Conservation (phyloP, 2,888 invertebrate genomes). For the Parascotia fuliginaria region DNA sequence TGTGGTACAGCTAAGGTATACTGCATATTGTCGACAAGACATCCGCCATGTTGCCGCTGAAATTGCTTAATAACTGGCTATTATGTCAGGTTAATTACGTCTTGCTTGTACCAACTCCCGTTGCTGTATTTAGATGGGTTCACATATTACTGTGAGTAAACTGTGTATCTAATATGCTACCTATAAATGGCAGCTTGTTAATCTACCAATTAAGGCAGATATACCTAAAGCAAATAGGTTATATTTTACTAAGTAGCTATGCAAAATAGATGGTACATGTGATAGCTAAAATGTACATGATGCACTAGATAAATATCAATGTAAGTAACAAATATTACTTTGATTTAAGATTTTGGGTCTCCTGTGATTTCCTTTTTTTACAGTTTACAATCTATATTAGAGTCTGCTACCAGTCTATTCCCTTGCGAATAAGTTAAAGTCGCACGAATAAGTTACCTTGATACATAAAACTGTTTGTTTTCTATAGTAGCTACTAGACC, state of each 20-base stretch:
- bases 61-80: constrained; percentile 79
- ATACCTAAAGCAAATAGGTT: not conserved
- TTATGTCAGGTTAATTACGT: constrained; percentile 77
- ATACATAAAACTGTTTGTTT: too few relatives aligned
- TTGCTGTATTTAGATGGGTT: constrained; percentile 14
- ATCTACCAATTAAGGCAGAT: not conserved
- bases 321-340: too few relatives aligned
- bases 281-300: too few relatives aligned
- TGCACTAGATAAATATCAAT: too few relatives aligned
- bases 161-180: not conserved
- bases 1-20: constrained; percentile 28
- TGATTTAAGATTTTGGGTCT: too few relatives aligned
- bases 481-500: too few relatives aligned
- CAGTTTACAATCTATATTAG: too few relatives aligned
- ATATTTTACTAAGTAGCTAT: not conserved
- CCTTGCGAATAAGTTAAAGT: too few relatives aligned
- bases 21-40: constrained; percentile 47
- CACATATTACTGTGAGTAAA: constrained; percentile 1
- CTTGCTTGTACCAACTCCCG: constrained; percentile 41
- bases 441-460: too few relatives aligned
- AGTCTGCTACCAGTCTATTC: too few relatives aligned
- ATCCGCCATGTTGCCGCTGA: constrained; percentile 63
- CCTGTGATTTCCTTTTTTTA: too few relatives aligned
- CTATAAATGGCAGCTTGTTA: constrained; percentile 7
- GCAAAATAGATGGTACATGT: not conserved